These are phyloP conservation scores for Harpalus rufipes DNA, from an alignment of 2,888 invertebrate genomes.

Conservation along the genomic window DNA sequence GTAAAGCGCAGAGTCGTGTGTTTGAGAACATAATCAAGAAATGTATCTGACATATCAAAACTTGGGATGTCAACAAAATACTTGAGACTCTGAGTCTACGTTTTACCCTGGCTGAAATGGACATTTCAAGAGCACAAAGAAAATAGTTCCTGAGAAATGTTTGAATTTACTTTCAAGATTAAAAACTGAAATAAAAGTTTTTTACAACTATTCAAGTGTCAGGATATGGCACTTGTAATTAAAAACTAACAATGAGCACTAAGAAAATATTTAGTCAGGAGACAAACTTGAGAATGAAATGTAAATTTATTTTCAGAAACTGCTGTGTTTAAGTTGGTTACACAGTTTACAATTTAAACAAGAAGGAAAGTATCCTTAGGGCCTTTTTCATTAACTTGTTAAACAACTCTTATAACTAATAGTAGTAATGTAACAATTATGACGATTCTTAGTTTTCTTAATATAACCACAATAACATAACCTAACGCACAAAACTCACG, in stretches of 20 bases:
- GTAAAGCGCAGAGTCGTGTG: background rate
- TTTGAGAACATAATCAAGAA: conserved; percentile 30
- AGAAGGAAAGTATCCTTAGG: background rate
- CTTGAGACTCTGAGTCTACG: conserved; percentile 21
- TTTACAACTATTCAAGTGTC: conserved; percentile 6
- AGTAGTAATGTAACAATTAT: no score
- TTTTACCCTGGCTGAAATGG: conserved; percentile 7
- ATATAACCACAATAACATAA: no score
- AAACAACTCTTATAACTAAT: no score
- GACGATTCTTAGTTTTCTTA: no score
- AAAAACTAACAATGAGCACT: conserved; percentile 22
- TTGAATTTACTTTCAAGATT: conserved; percentile 21
- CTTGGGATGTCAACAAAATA: conserved; percentile 29
- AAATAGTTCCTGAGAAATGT: conserved; percentile 1
- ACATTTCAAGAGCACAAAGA: conserved; percentile 38
- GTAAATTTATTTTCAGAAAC: background rate
- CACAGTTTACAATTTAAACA: background rate
- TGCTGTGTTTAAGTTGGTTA: background rate
- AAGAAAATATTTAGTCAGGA: background rate
- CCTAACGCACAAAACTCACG: no score
- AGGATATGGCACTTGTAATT: background rate
- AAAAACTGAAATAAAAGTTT: conserved; percentile 14
- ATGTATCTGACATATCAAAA: conserved; percentile 36
- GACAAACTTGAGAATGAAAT: background rate
- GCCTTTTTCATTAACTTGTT: no score